Base-by-base conservation (phyloP, 2,797 vertebrate genomes). In the Chaunax sp. region DNA sequence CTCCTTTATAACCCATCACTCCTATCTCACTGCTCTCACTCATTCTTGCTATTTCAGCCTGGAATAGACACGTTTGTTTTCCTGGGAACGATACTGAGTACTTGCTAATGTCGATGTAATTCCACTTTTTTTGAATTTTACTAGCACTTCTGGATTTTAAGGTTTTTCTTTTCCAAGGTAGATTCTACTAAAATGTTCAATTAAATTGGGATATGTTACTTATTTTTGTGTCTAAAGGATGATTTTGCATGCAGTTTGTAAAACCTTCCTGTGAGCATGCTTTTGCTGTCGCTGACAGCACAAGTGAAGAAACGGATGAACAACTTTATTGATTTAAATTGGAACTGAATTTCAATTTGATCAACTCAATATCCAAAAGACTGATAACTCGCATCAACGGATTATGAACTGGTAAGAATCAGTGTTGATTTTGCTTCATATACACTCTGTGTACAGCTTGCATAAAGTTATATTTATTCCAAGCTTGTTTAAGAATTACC, bases 1-100 rank as follows among this genome's bases (percentile, higher is more conserved):
- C 78, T 90, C 89, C 93, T 94, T 94, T 94, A 95, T 89, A 95
- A 94, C 89, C 89, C 87, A 88, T 92, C 87, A 89, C 82, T 88
- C 82, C 85, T 89, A 78, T 82, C 88, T 69, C 77, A 58, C 64
- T 52, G 58, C 82, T 82, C 87, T 87, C 92, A 92, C 83, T 93
- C 80, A 79, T 76, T 85, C 86, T 74, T 45, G 66, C 80, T 25
- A 52, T 57, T 83, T 77, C 87, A 69, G 75, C 64, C 77, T 75
- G 86, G 81, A 90, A 77, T 83, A 79, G 84, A 84, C 82, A 70
- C 74, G 22, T 81, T 80, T 73, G 47, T 83, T 82, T 81, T 71
- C 68, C 45, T 26, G 19, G 44, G 58, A 58, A 82, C 52, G 14
- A 52, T 79, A 45, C 65, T 15, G 18, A 68, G 15, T 12, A 28